phyloP scores from a whole-genome alignment of 1,140 invertebrate species.

The Watersipora subatra region DNA sequence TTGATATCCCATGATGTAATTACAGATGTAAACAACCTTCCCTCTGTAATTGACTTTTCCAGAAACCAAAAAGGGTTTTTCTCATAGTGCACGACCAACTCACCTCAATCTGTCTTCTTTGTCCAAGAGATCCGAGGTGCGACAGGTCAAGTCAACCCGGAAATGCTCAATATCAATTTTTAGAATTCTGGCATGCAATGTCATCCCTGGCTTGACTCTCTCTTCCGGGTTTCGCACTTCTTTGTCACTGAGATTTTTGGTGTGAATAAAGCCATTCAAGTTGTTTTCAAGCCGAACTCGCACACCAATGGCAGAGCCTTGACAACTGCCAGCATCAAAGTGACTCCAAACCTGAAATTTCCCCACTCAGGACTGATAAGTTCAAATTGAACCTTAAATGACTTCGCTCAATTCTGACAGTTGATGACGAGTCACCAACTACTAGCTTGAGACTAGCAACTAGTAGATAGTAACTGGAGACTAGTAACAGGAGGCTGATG shows the following conservation, averaged over 20 bases:
- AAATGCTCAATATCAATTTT: constrained; percentile 93
- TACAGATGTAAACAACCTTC: no score
- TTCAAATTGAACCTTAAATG: no score
- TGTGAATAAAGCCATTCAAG: constrained; percentile 81
- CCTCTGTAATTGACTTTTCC: no score
- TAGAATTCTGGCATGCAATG: constrained; percentile 79
- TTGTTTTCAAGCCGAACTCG: constrained; percentile 82
- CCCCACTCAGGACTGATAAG: no score
- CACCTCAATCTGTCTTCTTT: constrained; percentile 77
- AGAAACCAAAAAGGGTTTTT: no score
- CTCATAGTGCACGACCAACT: no score
- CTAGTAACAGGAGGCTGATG: no score
- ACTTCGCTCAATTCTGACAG: no score
- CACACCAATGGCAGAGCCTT: constrained; percentile 84
- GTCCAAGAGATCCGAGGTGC: constrained; percentile 79
- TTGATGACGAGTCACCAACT: no score
- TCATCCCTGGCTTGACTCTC: constrained; percentile 65
- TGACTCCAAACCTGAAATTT: constrained; percentile 94
- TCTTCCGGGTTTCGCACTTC: constrained; percentile 84
- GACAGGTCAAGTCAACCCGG: constrained; percentile 81
- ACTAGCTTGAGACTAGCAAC: no score
- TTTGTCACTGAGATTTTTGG: constrained; percentile 87
- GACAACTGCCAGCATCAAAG: constrained; percentile 87
- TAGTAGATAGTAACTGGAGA: no score
- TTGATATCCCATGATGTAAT: no score